Evolutionary conservation across 2,797 vertebrate species (phyloP), one percentile per base, ranked within the genome.

Genomic region (Ibycter americanus): DNA sequence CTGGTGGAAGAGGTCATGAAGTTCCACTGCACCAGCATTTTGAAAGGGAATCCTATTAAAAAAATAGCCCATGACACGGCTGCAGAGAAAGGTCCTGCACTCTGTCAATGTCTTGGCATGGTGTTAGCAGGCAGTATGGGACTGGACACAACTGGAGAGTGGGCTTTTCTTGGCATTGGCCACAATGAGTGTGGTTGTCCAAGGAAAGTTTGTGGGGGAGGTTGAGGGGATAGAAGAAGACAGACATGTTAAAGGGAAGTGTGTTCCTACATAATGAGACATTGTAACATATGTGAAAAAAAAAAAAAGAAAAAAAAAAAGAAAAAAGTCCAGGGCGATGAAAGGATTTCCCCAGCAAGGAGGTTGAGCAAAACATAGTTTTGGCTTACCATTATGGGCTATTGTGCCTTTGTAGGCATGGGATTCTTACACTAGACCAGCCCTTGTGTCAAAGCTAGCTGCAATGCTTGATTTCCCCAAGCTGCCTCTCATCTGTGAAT

Each of bases 121-220:
- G 87, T 83, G 51, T 73, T 87, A 96, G 74, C 67, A 58, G 47
- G 27, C 87, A 91, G 23, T 44, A 55, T 58, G 94, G 40, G 92
- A 82, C 71, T 77, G 71, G 92, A 91, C 66, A 87, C 51, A 89
- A 91, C 90, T 2, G 12, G 80, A 96, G 96, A 97, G 81, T 86
- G 95, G 84, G 96, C 85, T 93, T 97, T 97, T 96, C 92, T 94
- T 96, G 93, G 95, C 95, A 47, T 92, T 86, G 83, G 78, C 78
- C 93, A 98, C 97, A 98, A 98, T 96, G 94, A 96, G 31, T 38
- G 56, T 80, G 76, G 97, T 97, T 98, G 96, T 96, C 84, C 77
- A 83, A 94, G 47, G 68, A 96, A 97, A 96, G 94, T 80, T 66
- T 95, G 82, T 63, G 76, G 76, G 79, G 89, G 94, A 92, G 93